Percentiles rank a stretch among this genome's conserved stretches.
phyloP scores from a whole-genome alignment of 1,140 invertebrate species.

The Bradysia coprophila region DNA sequence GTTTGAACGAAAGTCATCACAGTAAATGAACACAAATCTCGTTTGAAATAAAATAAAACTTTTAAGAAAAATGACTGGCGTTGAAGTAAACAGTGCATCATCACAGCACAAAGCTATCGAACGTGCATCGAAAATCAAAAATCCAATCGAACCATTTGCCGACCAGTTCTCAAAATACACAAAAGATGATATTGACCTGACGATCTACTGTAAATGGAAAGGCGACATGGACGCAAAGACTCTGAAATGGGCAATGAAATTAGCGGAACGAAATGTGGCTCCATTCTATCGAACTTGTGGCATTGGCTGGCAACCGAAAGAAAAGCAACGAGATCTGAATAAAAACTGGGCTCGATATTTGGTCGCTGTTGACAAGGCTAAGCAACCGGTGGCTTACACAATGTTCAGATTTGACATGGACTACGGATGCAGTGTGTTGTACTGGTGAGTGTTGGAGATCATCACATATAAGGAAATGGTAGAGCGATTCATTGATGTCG shows the following conservation, averaged over 20 bases:
- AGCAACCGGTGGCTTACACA: conserved; percentile 40
- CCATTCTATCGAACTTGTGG: conserved; percentile 29
- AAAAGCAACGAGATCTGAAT: conserved; percentile 41
- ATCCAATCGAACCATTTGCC: conserved; percentile 11
- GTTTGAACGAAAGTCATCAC: no score
- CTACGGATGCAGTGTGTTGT: conserved; percentile 52
- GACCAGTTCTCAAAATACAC: neutral
- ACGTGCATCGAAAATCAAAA: conserved; percentile 13
- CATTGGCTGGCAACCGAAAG: conserved; percentile 45
- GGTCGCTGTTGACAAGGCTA: conserved; percentile 29
- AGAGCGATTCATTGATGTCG: neutral
- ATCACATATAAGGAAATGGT: no score
- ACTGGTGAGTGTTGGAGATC: conserved; percentile 38
- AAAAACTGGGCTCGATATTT: conserved; percentile 43
- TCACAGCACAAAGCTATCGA: conserved; percentile 9
- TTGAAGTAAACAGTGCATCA: neutral
- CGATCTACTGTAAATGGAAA: conserved; percentile 11
- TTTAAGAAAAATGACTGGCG: neutral
- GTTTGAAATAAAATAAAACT: neutral
- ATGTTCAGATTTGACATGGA: conserved; percentile 75
- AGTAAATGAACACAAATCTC: no score
- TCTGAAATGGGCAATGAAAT: conserved; percentile 37
- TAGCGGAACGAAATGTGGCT: conserved; percentile 45
- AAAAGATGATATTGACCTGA: neutral
- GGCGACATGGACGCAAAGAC: conserved; percentile 20